Evolutionary conservation across 2,888 invertebrate species (phyloP).

Genomic region (Oxycera nigricornis): DNA sequence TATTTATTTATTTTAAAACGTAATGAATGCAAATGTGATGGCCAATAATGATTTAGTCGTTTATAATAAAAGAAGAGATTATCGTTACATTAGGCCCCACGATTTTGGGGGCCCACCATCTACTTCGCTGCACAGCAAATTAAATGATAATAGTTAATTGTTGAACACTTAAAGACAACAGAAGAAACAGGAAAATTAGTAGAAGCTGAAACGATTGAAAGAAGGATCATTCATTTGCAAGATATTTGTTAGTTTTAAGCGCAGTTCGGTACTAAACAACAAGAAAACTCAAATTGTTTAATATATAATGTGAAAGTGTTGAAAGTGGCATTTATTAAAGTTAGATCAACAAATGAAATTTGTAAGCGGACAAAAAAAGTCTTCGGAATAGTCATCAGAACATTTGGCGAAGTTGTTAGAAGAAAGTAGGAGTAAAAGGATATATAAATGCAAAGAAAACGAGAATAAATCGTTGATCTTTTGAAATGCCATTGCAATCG

Average conservation of each 20-base stretch:
- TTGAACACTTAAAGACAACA: too few species aligned
- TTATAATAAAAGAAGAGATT: conserved; percentile 53
- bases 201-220: too few species aligned
- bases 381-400: background rate
- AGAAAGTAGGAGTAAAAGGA: background rate
- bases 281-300: background rate
- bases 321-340: background rate
- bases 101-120: conserved; percentile 61
- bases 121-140: conserved; percentile 46
- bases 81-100: conserved; percentile 57
- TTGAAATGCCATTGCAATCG: conserved; percentile 56
- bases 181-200: too few species aligned
- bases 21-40: conserved; percentile 62
- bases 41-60: conserved; percentile 62
- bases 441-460: conserved; percentile 39
- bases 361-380: background rate
- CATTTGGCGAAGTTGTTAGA: background rate
- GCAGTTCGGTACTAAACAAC: too few species aligned
- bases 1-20: conserved; percentile 47
- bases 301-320: conserved; percentile 7
- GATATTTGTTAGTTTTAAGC: too few species aligned
- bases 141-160: conserved; percentile 43
- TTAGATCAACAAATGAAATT: background rate
- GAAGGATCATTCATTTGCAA: too few species aligned
- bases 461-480: background rate